phyloP scores from a whole-genome alignment of 2,113 vertebrate genomes.

The Microtus pennsylvanicus region DNA sequence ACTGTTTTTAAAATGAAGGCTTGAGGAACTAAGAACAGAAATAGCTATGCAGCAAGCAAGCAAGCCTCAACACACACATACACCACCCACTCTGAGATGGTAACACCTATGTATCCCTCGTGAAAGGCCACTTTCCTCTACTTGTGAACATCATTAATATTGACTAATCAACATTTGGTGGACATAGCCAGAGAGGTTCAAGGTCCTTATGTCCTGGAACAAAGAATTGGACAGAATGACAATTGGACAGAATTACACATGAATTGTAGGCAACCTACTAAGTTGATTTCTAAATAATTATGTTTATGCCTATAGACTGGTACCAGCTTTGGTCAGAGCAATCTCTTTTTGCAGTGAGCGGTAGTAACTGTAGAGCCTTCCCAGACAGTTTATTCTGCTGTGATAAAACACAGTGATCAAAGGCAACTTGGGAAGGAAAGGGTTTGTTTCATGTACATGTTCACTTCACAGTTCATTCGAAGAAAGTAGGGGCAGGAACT shows the following conservation, averaged over 20 bases:
- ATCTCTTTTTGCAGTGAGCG: not conserved
- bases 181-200: not conserved
- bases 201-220: not conserved
- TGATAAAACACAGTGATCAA: not conserved
- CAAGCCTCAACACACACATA: too few species aligned
- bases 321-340: not conserved
- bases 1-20: not conserved
- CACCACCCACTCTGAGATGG: not conserved
- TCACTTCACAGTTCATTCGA: not conserved
- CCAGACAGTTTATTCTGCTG: not conserved
- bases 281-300: not conserved
- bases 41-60: not conserved
- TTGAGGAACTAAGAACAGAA: not conserved
- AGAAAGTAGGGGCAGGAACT: not conserved
- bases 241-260: not conserved
- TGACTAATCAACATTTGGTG: not conserved
- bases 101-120: rapidly evolving
- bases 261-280: not conserved
- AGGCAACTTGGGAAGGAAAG: not conserved
- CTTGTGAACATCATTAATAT: not conserved
- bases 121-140: not conserved
- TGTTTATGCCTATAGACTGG: not conserved
- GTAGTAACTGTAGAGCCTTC: not conserved
- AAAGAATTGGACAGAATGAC: not conserved
- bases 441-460: not conserved